Conservation (phyloP, 2,797 vertebrate species). For the Staurois parvus region DNA sequence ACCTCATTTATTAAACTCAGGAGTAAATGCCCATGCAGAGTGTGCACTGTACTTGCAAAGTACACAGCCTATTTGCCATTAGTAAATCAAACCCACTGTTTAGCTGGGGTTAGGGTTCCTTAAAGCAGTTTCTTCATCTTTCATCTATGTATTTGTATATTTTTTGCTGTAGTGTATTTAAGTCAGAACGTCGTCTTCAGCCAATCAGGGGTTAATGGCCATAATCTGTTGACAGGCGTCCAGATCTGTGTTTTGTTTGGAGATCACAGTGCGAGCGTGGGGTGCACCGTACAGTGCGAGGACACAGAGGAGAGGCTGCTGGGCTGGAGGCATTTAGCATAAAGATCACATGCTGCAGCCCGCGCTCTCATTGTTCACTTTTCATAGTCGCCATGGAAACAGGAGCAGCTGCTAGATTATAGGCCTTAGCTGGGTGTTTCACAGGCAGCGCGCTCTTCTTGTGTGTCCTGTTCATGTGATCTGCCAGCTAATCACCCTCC, state of each 20-base stretch:
- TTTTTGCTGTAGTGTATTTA: too few species aligned
- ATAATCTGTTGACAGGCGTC: constrained; percentile 17
- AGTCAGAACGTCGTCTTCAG: neutral
- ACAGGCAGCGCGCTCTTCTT: constrained; percentile 75
- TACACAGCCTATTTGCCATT: too few species aligned
- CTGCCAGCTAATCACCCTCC: constrained; percentile 81
- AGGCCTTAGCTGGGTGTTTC: constrained; percentile 76
- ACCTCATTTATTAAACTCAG: too few species aligned
- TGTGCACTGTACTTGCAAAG: too few species aligned
- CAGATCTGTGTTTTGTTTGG: constrained; percentile 24
- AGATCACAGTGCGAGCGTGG: constrained; percentile 18
- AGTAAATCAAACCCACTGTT: too few species aligned
- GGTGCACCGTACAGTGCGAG: constrained; percentile 35
- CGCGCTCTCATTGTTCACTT: constrained; percentile 84
- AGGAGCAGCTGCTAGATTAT: constrained; percentile 92
- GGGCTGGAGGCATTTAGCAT: constrained; percentile 57
- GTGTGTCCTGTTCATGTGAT: constrained; percentile 75
- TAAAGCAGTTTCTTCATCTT: too few species aligned
- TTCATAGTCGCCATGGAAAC: constrained; percentile 85
- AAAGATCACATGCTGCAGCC: constrained; percentile 74
- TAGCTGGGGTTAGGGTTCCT: too few species aligned
- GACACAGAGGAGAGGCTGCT: constrained; percentile 38
- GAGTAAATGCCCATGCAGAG: too few species aligned
- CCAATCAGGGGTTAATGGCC: constrained; percentile 20
- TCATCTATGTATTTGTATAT: too few species aligned